phyloP scores from a whole-genome alignment of 1,140 invertebrate species.

The Drosophila yakuba region DNA sequence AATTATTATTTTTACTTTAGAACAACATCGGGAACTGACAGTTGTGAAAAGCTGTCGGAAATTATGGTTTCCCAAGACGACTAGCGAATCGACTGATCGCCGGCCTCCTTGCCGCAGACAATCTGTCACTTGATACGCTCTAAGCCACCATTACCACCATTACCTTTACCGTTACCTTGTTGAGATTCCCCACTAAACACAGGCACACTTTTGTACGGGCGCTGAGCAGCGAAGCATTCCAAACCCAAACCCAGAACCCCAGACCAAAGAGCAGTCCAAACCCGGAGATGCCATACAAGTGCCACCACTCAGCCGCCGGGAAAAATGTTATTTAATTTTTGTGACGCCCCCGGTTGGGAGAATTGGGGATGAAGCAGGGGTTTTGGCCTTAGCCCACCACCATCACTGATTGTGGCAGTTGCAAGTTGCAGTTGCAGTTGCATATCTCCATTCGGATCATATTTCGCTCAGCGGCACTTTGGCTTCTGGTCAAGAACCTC shows the following conservation, averaged over 20 bases:
- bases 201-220: slow-evolving; percentile 62
- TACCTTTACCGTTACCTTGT: slow-evolving; percentile 57
- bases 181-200: slow-evolving; percentile 67
- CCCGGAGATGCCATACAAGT: slow-evolving; percentile 67
- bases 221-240: slow-evolving; percentile 79
- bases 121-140: slow-evolving; percentile 78
- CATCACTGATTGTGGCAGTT: slow-evolving; percentile 35
- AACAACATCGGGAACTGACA: slow-evolving; percentile 3
- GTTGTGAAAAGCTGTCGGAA: slow-evolving; percentile 51
- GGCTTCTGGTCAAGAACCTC: slow-evolving; percentile 47
- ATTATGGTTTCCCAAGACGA: slow-evolving; percentile 77
- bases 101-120: slow-evolving; percentile 79
- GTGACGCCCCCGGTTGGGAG: slow-evolving; percentile 40
- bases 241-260: slow-evolving; percentile 23
- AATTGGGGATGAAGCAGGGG: slow-evolving; percentile 21
- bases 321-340: slow-evolving; percentile 69
- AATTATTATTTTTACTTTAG: neutral
- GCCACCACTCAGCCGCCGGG: slow-evolving; percentile 11
- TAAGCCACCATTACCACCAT: slow-evolving; percentile 56
- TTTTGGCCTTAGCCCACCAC: neutral
- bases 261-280: slow-evolving; percentile 34
- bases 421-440: slow-evolving; percentile 51
- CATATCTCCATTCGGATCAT: slow-evolving; percentile 51
- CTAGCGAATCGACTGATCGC: slow-evolving; percentile 44
- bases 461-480: slow-evolving; percentile 51